Percentiles rank a stretch among this genome's conserved stretches.
phyloP scores from a whole-genome alignment of 2,113 vertebrate genomes.

The Panurus biarmicus region DNA sequence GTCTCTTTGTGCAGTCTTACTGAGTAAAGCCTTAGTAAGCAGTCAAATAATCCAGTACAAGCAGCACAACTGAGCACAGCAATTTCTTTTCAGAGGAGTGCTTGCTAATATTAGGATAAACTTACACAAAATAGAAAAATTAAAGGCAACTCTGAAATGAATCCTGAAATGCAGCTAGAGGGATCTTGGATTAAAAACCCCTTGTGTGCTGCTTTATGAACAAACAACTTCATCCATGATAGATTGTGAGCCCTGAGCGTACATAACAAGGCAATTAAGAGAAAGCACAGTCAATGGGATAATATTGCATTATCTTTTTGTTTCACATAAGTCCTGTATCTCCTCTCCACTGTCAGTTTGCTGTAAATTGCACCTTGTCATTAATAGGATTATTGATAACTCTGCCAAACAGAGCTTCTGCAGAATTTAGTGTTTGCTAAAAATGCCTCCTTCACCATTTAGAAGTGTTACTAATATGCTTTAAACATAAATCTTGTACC shows the following conservation, averaged over 20 bases:
- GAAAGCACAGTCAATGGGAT: constrained; percentile 27
- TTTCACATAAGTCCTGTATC: constrained; percentile 47
- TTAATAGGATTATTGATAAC: constrained; percentile 52
- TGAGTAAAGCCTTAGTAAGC: not conserved
- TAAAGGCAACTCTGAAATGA: constrained; percentile 41
- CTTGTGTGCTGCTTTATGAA: constrained; percentile 17
- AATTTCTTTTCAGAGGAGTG: not conserved
- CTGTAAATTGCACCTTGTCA: constrained; percentile 52
- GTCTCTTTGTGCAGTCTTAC: not conserved
- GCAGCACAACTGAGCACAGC: not conserved
- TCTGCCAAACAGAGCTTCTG: constrained; percentile 14
- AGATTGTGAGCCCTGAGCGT: constrained; percentile 18
- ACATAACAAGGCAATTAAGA: constrained; percentile 55
- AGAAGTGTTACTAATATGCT: constrained; percentile 10
- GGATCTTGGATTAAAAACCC: constrained; percentile 49
- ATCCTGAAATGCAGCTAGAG: constrained; percentile 18
- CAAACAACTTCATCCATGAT: constrained; percentile 28
- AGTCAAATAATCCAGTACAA: not conserved
- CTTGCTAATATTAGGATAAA: constrained; percentile 25
- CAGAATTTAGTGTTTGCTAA: constrained; percentile 24
- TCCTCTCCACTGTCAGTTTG: constrained; percentile 21
- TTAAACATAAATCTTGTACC: constrained; percentile 1
- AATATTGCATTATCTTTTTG: constrained; percentile 48
- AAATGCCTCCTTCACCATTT: not conserved
- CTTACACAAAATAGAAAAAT: not conserved